Percentiles rank a stretch among this genome's conserved stretches.
Evolutionary conservation across 2,797 vertebrate genomes (phyloP).

Genomic region (Ambastaia sidthimunki): DNA sequence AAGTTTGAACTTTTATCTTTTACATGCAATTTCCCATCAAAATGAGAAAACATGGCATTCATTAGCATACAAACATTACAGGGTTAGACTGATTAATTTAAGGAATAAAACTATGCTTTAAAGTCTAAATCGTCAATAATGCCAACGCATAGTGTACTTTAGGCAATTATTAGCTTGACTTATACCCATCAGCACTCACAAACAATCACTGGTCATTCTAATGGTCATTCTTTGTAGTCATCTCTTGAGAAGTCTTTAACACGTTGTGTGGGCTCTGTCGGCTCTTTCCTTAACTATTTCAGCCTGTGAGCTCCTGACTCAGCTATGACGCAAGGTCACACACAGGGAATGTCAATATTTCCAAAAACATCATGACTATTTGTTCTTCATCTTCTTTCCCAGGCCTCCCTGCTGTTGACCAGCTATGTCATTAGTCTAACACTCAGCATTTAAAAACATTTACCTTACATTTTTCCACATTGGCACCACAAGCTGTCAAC

Average conservation of each 20-base stretch:
- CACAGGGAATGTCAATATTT: conserved; percentile 10
- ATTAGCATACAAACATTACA: neutral
- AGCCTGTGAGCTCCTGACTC: conserved; percentile 7
- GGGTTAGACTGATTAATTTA: neutral
- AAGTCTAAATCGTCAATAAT: neutral
- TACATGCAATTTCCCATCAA: neutral
- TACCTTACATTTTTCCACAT: conserved; percentile 16
- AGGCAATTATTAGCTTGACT: neutral
- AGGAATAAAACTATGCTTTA: conserved; percentile 3
- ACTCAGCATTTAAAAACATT: conserved; percentile 3
- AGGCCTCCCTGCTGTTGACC: conserved; percentile 20
- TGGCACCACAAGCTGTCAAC: conserved; percentile 6
- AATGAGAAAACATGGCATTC: neutral
- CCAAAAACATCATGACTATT: conserved; percentile 39
- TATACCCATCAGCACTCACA: neutral
- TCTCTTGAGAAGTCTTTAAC: neutral
- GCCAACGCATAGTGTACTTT: neutral
- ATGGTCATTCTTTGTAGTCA: neutral
- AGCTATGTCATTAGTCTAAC: conserved; percentile 11
- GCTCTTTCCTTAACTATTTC: conserved; percentile 12
- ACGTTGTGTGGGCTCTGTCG: neutral
- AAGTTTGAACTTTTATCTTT: conserved; percentile 18
- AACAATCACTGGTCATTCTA: neutral
- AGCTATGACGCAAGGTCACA: conserved; percentile 37
- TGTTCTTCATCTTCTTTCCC: conserved; percentile 24